phyloP scores from a whole-genome alignment of 2,797 vertebrate species.

The Salarias fasciatus region DNA sequence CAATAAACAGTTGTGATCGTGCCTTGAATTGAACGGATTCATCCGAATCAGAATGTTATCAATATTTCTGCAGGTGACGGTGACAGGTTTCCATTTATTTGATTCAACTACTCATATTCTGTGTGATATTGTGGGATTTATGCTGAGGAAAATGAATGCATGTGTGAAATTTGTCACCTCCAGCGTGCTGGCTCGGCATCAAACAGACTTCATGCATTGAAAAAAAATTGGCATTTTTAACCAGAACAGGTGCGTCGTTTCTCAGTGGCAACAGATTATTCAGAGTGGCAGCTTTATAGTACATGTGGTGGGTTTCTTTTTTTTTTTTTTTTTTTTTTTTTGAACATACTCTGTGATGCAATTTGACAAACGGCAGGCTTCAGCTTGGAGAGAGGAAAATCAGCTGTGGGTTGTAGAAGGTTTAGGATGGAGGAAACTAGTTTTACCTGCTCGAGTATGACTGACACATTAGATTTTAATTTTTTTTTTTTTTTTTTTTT shows the following conservation, averaged over 20 bases:
- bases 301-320: neutral
- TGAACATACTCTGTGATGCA: neutral
- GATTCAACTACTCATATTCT: too few relatives aligned
- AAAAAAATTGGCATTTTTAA: neutral
- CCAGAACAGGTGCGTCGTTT: conserved; percentile 16
- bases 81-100: too few relatives aligned
- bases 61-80: too few relatives aligned
- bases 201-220: conserved; percentile 7
- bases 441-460: too few relatives aligned
- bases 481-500: too few relatives aligned
- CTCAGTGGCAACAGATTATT: conserved; percentile 13
- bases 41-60: too few relatives aligned
- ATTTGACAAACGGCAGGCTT: conserved; percentile 1
- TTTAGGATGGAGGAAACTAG: neutral
- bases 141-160: neutral
- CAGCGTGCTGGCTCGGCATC: neutral
- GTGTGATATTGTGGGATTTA: too few relatives aligned
- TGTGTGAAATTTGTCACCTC: conserved; percentile 20
- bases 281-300: neutral
- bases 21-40: too few relatives aligned
- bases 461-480: too few relatives aligned
- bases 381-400: neutral
- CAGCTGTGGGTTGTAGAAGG: conserved; percentile 1
- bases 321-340: too few relatives aligned
- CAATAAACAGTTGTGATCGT: too few relatives aligned